phyloP scores from a whole-genome alignment of 2,797 vertebrate species.

The Protonibea diacanthus region DNA sequence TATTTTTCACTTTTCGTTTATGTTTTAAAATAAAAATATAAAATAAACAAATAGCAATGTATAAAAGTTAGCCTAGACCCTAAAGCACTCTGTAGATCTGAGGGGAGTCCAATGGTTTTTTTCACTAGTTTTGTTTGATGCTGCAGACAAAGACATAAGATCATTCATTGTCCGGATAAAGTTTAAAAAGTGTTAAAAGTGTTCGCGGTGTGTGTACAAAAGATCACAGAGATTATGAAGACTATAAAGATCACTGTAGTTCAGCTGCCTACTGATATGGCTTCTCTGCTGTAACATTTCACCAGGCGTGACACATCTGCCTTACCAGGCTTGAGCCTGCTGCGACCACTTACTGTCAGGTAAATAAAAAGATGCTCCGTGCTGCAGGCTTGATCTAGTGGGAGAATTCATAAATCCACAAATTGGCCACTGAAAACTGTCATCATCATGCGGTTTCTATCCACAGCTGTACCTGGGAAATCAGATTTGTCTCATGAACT shows the following conservation, averaged over 20 bases:
- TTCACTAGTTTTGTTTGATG: neutral
- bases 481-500: slow-evolving; percentile 1
- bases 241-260: neutral
- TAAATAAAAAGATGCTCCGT: slow-evolving; percentile 17
- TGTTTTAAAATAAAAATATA: too few relatives aligned
- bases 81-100: neutral
- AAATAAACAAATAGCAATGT: too few relatives aligned
- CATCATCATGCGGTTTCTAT: neutral
- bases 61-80: too few relatives aligned
- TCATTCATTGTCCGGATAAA: neutral
- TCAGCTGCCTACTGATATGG: slow-evolving; percentile 11
- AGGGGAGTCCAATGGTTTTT: neutral
- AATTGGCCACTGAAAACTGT: slow-evolving; percentile 23
- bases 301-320: slow-evolving; percentile 24
- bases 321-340: slow-evolving; percentile 3
- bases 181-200: neutral
- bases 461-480: slow-evolving; percentile 16
- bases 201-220: neutral
- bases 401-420: slow-evolving; percentile 25
- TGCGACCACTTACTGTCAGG: slow-evolving; percentile 34
- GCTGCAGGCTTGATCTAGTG: slow-evolving; percentile 10
- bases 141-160: neutral
- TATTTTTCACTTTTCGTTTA: too few relatives aligned
- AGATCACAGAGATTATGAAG: slow-evolving; percentile 22
- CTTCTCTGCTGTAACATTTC: slow-evolving; percentile 3